A percentile compares a stretch with the other conserved stretches of the same genome.
phyloP scores from a whole-genome alignment of 2,888 invertebrate species.

The Lasioglossum vierecki region DNA sequence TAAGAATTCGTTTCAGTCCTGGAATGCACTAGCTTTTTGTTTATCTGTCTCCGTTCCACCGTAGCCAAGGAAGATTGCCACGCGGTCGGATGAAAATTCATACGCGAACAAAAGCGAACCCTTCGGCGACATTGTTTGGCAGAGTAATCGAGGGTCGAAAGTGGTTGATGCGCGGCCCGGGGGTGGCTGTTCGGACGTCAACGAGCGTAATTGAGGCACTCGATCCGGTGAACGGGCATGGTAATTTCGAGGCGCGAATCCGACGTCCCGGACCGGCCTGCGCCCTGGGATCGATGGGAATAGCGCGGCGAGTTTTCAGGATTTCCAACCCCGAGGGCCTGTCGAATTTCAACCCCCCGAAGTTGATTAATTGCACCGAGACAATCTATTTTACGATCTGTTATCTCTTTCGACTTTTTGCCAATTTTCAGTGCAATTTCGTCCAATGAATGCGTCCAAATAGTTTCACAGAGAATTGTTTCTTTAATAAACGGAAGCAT shows the following conservation, averaged over 20 bases:
- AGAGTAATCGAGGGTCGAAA: constrained; percentile 20
- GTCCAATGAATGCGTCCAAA: background rate
- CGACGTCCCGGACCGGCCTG: background rate
- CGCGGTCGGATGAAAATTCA: constrained; percentile 37
- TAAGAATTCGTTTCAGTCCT: background rate
- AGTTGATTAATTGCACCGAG: background rate
- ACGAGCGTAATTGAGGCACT: constrained; percentile 35
- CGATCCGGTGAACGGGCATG: constrained; percentile 19
- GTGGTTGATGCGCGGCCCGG: constrained; percentile 25
- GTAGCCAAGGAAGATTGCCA: background rate
- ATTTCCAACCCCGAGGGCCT: background rate
- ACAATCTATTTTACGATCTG: constrained; percentile 1
- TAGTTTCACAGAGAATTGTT: background rate
- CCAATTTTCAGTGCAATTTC: background rate
- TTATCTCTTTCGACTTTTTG: background rate
- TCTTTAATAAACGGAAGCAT: too few relatives aligned
- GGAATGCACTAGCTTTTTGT: background rate
- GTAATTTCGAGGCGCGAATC: constrained; percentile 27
- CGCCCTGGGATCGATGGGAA: background rate
- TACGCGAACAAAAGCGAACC: constrained; percentile 5
- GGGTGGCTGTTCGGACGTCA: constrained; percentile 14
- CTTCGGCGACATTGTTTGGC: constrained; percentile 31
- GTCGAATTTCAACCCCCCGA: background rate
- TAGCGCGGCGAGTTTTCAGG: background rate
- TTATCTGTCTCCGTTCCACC: background rate